Conservation (phyloP, 2,797 vertebrate genomes). For the Clarias fuscus region DNA sequence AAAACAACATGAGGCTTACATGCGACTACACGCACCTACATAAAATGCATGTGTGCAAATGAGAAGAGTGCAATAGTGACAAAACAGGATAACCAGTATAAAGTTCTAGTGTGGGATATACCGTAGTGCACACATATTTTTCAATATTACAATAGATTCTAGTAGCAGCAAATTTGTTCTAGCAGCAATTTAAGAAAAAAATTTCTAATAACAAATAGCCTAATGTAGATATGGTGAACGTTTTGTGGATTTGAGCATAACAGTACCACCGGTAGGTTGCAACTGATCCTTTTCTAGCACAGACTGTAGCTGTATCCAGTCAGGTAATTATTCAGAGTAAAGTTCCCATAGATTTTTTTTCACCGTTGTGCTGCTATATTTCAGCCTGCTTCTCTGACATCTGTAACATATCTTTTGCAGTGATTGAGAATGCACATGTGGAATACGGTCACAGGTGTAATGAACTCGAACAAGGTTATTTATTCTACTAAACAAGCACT, state of each 20-base stretch:
- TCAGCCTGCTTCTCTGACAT: conserved; percentile 5
- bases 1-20: no score
- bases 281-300: neutral
- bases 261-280: neutral
- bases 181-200: no score
- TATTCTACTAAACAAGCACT: neutral
- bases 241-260: neutral
- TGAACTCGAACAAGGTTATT: neutral
- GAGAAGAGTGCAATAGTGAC: no score
- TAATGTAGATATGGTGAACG: neutral
- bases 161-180: no score
- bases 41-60: no score
- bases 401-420: neutral
- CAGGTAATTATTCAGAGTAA: neutral
- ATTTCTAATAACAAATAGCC: neutral
- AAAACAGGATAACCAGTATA: no score
- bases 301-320: neutral
- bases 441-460: neutral
- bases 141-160: no score
- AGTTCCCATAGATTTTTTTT: neutral
- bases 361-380: neutral
- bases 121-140: no score
- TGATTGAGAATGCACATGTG: neutral
- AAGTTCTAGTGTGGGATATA: no score
- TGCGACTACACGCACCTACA: no score